phyloP scores from a whole-genome alignment of 2,888 invertebrate genomes.

The Abrostola triplasia region DNA sequence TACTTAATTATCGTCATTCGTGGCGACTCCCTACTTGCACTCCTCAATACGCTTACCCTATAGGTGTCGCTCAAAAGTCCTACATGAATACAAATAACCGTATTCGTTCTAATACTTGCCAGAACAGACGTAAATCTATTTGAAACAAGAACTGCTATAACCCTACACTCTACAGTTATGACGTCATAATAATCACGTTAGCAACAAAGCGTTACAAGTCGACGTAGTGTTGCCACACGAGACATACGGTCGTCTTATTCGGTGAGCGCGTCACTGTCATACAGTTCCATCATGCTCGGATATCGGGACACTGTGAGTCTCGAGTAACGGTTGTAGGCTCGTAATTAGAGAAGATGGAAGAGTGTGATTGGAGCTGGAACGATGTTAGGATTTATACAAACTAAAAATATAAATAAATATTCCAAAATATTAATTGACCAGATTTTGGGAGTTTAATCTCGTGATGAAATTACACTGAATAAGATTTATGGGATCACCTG shows the following conservation, averaged over 20 bases:
- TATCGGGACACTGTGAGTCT: constrained; percentile 3
- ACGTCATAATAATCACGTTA: constrained; percentile 7
- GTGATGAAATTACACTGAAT: no score
- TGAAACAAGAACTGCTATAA: constrained; percentile 5
- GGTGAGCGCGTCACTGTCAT: constrained; percentile 12
- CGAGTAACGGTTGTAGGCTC: not conserved
- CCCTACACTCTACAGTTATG: not conserved
- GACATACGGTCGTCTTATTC: constrained; percentile 9
- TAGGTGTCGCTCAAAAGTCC: no score
- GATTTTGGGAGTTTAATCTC: no score
- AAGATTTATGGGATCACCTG: no score
- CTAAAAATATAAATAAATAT: not conserved
- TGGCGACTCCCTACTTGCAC: no score
- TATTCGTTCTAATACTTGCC: no score
- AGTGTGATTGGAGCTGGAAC: no score
- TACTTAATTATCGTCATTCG: no score
- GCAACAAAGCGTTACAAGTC: not conserved
- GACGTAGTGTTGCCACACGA: constrained; percentile 9
- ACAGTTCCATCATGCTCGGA: constrained; percentile 1
- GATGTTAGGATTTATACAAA: not conserved
- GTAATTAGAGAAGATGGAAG: no score
- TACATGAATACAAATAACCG: no score
- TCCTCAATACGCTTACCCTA: no score
- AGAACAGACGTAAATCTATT: not conserved
- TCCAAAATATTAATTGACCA: not conserved